Percentiles rank a stretch among this genome's conserved stretches.
Evolutionary conservation across 2,888 invertebrate species (phyloP).

Genomic region (Zaprionus obscuricornis): DNA sequence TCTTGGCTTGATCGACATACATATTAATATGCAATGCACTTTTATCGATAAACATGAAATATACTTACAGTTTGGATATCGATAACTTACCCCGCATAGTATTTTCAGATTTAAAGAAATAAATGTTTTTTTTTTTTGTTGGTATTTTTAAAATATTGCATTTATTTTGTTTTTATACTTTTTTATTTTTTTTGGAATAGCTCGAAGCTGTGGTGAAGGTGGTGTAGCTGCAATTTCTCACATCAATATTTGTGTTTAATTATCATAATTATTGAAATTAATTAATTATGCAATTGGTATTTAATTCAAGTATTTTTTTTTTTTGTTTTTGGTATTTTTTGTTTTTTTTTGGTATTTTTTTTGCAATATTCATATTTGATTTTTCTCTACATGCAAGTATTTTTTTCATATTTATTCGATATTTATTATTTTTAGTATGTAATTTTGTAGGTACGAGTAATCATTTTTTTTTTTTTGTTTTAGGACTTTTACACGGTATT

Average conservation of each 20-base stretch:
- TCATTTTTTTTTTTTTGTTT: constrained; percentile 25
- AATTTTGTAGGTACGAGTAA: constrained; percentile 52
- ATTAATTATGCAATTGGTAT: too few relatives aligned
- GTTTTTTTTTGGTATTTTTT: too few relatives aligned
- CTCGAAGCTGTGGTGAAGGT: constrained; percentile 68
- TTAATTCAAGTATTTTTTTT: constrained; percentile 48
- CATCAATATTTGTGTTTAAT: constrained; percentile 46
- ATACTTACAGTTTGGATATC: neutral
- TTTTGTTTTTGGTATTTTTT: too few relatives aligned
- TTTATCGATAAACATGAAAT: neutral
- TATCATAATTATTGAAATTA: constrained; percentile 36
- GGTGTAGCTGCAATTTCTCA: constrained; percentile 61
- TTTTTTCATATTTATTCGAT: constrained; percentile 4
- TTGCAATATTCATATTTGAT: constrained; percentile 45
- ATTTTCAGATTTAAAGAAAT: neutral
- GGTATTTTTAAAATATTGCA: constrained; percentile 74
- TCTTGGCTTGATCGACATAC: too few relatives aligned
- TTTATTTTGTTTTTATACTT: too few relatives aligned
- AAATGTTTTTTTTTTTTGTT: constrained; percentile 9
- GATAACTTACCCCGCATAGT: neutral
- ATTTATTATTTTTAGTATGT: constrained; percentile 3
- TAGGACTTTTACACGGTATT: constrained; percentile 69
- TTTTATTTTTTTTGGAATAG: constrained; percentile 71
- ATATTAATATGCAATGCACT: too few relatives aligned
- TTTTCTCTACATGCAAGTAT: constrained; percentile 54